Base-by-base conservation (phyloP, 2,797 vertebrate species). In the Glyptemys insculpta region DNA sequence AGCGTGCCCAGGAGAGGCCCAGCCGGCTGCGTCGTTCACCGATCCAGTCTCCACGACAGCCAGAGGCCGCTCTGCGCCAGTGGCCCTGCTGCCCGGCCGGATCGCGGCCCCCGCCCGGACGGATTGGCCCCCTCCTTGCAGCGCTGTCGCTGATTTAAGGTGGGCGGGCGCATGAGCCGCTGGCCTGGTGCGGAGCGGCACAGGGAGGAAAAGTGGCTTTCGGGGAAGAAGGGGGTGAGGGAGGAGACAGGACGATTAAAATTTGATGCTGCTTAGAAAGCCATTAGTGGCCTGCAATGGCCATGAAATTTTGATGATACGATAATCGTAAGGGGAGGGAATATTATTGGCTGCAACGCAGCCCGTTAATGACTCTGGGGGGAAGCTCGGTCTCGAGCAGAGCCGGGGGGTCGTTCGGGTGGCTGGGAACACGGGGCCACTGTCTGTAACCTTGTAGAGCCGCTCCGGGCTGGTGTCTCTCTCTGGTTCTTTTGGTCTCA, bases 261-360 rank as follows among this genome's bases (percentile, higher is more conserved):
- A 89, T 98, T 94, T 97, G 96, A 97, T 98, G 96, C 89, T 96
- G 53, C 92, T 85, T 93, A 94, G 97, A 97, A 98, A 98, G 96
- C 97, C 90, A 93, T 97, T 97, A 96, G 97, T 90, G 97, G 94
- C 96, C 97, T 85, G 83, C 94, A 92, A 49, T 80, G 44, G 95
- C 83, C 1, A 95, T 97, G 95, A 97, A 95, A 98, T 95, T 95
- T 96, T 97, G 97, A 97, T 97, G 97, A 96, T 85, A 57, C 50
- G 94, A 95, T 96, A 88, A 92, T 93, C 0, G 1, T n/a, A 4
- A 87, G 27, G 84, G 95, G 92, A 93, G 87, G 92, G 93, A 59
- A 41, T 29, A 14, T 2, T 4, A 34, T 47, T 92, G 1, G 2
- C 65, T 25, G 9, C 29, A 50, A 1, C 68, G 88, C 21, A 34